Evolutionary conservation across 2,888 invertebrate genomes (phyloP).

Genomic region (Eilema caniola): DNA sequence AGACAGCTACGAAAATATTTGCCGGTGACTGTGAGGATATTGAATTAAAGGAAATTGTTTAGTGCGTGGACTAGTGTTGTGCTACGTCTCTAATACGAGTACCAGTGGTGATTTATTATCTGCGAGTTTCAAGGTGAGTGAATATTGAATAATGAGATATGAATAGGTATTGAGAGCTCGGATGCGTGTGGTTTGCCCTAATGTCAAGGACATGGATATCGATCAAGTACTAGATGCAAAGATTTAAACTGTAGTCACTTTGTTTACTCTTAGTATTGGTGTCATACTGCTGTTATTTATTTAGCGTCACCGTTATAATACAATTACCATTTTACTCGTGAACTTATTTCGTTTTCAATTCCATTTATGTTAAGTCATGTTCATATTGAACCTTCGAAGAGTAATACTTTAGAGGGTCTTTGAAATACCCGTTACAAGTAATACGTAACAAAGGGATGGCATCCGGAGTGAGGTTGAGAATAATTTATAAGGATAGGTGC

Average conservation of each 20-base stretch:
- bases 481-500: slow-evolving; percentile 78
- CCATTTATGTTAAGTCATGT: slow-evolving; percentile 19
- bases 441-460: slow-evolving; percentile 70
- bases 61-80: slow-evolving; percentile 61
- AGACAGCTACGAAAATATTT: slow-evolving; percentile 65
- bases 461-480: slow-evolving; percentile 66
- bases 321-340: slow-evolving; percentile 24
- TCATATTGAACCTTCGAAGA: slow-evolving; percentile 20
- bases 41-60: slow-evolving; percentile 59
- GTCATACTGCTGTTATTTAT: slow-evolving; percentile 36
- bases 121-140: slow-evolving; percentile 70
- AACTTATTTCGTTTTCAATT: slow-evolving; percentile 21
- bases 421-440: slow-evolving; percentile 59
- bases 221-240: slow-evolving; percentile 69
- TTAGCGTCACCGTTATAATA: slow-evolving; percentile 16
- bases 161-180: slow-evolving; percentile 62
- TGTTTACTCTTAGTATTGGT: slow-evolving; percentile 45
- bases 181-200: slow-evolving; percentile 62
- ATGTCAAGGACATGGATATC: slow-evolving; percentile 84
- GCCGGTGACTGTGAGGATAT: slow-evolving; percentile 65
- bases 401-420: slow-evolving; percentile 38
- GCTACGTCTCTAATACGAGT: slow-evolving; percentile 53
- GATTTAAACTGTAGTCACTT: slow-evolving; percentile 25
- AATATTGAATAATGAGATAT: slow-evolving; percentile 67
- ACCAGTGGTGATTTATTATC: slow-evolving; percentile 46